A percentile compares a stretch with the other conserved stretches of the same genome.
Conservation (phyloP, 2,888 invertebrate species). For the Apamea monoglypha region DNA sequence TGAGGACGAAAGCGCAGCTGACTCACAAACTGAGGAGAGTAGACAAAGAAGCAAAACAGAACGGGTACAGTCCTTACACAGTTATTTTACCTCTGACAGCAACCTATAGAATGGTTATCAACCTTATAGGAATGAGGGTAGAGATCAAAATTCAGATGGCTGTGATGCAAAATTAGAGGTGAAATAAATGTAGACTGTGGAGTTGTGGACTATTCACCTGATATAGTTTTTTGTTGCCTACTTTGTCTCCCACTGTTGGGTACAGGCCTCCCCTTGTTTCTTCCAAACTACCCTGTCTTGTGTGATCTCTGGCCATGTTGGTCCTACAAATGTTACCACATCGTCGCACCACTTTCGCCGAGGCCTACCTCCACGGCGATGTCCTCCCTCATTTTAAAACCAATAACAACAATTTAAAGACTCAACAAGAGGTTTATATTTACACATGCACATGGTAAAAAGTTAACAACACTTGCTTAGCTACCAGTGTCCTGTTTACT, state of each 20-base stretch:
- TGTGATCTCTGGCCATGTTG: not conserved
- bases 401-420: not conserved
- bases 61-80: slow-evolving; percentile 6
- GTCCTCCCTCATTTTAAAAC: not conserved
- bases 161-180: not conserved
- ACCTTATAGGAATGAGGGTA: not conserved
- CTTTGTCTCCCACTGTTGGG: not conserved
- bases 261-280: not conserved
- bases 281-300: not conserved
- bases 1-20: slow-evolving; percentile 58
- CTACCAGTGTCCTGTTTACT: slow-evolving; percentile 36
- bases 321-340: not conserved
- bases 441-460: not conserved
- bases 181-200: not conserved
- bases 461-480: not conserved
- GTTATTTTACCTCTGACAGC: not conserved
- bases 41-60: slow-evolving; percentile 52
- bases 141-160: not conserved
- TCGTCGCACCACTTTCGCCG: not conserved
- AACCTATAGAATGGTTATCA: not conserved
- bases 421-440: not conserved
- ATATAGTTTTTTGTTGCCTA: not conserved
- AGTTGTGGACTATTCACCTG: slow-evolving; percentile 34
- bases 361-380: not conserved
- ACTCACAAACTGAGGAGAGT: slow-evolving; percentile 53